A percentile compares a stretch with the other conserved stretches of the same genome.
Conservation (phyloP, 2,888 invertebrate genomes). For the Meteorus colon region DNA sequence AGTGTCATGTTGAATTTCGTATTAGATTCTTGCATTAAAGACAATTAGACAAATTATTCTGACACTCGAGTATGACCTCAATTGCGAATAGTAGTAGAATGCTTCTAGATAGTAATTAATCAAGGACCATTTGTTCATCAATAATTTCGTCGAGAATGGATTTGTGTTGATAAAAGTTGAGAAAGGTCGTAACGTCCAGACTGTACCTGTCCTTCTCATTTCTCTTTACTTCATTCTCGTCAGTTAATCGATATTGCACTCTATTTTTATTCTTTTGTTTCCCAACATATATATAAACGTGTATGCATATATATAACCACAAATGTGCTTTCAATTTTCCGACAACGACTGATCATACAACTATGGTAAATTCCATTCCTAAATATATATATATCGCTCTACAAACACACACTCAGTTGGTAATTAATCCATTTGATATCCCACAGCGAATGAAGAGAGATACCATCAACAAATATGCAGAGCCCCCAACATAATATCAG, state of each 20-base stretch:
- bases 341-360: slow-evolving; percentile 17
- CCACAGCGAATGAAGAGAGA: too few relatives aligned
- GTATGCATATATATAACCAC: slow-evolving; percentile 15
- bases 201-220: slow-evolving; percentile 18
- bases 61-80: background rate
- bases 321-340: slow-evolving; percentile 22
- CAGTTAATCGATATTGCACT: slow-evolving; percentile 40
- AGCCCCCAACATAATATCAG: background rate
- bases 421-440: too few relatives aligned
- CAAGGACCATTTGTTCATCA: slow-evolving; percentile 3
- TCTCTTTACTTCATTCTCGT: background rate
- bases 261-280: slow-evolving; percentile 29
- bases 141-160: slow-evolving; percentile 18
- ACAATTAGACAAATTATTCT: background rate
- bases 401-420: background rate
- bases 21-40: background rate
- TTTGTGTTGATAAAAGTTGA: slow-evolving; percentile 21
- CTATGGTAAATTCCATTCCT: background rate
- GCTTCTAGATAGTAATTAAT: background rate
- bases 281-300: slow-evolving; percentile 9
- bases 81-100: slow-evolving; percentile 4
- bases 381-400: background rate
- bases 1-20: background rate
- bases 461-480: too few relatives aligned
- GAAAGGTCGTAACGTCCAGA: slow-evolving; percentile 39